Evolutionary conservation across 2,888 invertebrate species (phyloP).

Genomic region (Rhagophthalmus giganteus): DNA sequence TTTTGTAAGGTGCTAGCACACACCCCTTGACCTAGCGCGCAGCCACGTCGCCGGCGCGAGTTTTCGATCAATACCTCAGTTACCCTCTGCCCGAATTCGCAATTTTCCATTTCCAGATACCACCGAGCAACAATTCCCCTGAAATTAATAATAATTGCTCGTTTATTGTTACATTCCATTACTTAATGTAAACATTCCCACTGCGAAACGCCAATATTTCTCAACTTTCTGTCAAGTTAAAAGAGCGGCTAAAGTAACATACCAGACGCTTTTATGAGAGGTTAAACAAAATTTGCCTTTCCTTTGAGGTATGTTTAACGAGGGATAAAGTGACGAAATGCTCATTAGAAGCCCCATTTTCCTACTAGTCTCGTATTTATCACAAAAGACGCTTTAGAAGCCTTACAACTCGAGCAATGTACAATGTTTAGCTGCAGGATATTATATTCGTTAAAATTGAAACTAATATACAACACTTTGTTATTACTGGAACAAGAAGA

Average conservation of each 20-base stretch:
- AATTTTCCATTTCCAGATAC: constrained; percentile 34
- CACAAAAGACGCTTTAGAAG: constrained; percentile 17
- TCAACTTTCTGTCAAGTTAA: not conserved
- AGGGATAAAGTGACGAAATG: constrained; percentile 15
- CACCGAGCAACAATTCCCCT: constrained; percentile 21
- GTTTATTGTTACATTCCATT: constrained; percentile 10
- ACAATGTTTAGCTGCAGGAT: too few species aligned
- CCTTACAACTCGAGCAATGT: constrained; percentile 17
- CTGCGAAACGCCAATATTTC: constrained; percentile 1
- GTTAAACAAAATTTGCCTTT: constrained; percentile 7
- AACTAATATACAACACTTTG: too few species aligned
- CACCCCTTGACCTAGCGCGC: constrained; percentile 43
- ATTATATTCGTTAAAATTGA: constrained; percentile 9
- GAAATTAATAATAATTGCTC: constrained; percentile 23
- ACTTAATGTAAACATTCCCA: constrained; percentile 10
- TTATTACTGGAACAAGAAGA: too few species aligned
- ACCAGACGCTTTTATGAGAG: constrained; percentile 8
- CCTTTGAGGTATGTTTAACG: constrained; percentile 10
- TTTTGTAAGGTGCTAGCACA: constrained; percentile 27
- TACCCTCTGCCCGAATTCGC: constrained; percentile 45
- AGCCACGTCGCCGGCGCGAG: constrained; percentile 39
- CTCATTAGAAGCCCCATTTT: constrained; percentile 19
- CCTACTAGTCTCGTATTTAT: constrained; percentile 11
- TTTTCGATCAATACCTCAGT: constrained; percentile 40
- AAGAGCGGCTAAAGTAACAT: too few species aligned